Percentiles rank a stretch among this genome's conserved stretches.
Evolutionary conservation across 2,797 vertebrate genomes (phyloP).

Genomic region (Sebastes vulpes): DNA sequence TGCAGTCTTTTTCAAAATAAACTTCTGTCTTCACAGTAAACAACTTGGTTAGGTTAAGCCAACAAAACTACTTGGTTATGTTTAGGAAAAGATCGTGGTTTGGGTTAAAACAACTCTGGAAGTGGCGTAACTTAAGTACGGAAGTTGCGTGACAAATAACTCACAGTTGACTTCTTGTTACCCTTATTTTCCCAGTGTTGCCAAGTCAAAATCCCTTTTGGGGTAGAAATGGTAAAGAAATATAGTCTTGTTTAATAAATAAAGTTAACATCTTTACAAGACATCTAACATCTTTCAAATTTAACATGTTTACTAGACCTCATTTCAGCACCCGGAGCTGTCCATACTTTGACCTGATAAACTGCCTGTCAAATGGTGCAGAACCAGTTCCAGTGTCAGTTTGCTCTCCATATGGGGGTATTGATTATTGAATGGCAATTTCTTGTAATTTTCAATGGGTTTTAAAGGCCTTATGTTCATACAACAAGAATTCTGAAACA

Average conservation of each 20-base stretch:
- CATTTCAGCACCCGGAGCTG: constrained; percentile 9
- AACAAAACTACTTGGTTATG: too few relatives aligned
- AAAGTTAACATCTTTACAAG: background rate
- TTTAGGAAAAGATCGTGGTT: too few relatives aligned
- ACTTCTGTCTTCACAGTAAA: too few relatives aligned
- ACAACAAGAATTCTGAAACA: background rate
- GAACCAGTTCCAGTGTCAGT: background rate
- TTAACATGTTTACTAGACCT: background rate
- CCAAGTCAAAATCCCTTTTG: background rate
- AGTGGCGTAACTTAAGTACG: too few relatives aligned
- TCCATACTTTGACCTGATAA: background rate
- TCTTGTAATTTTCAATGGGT: background rate
- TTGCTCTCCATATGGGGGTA: background rate
- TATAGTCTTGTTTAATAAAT: background rate
- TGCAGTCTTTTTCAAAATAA: too few relatives aligned
- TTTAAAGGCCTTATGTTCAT: background rate
- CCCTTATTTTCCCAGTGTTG: background rate
- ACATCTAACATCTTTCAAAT: background rate
- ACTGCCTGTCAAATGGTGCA: background rate
- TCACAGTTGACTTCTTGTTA: too few relatives aligned
- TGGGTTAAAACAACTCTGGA: too few relatives aligned
- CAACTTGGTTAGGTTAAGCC: too few relatives aligned
- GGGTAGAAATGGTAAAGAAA: background rate
- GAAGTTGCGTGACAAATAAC: too few relatives aligned
- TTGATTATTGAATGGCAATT: background rate